Evolutionary conservation across 2,113 vertebrate genomes (phyloP).

Genomic region (Pogonocichla stellata): DNA sequence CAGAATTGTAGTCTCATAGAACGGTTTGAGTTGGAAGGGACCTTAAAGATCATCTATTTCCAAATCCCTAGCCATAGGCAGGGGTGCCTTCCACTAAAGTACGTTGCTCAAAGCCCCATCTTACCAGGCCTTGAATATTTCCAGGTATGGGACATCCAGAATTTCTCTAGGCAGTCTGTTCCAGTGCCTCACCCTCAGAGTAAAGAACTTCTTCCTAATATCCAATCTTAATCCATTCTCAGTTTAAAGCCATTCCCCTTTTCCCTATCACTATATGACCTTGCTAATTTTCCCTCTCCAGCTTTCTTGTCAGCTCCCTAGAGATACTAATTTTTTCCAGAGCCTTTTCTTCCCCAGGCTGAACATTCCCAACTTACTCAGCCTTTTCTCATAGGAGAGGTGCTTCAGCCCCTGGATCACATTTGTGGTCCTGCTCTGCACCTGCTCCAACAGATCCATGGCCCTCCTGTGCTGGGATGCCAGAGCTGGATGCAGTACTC

Average conservation of each 20-base stretch:
- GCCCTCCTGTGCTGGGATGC: neutral
- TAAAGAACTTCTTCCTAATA: neutral
- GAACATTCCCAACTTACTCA: neutral
- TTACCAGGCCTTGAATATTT: neutral
- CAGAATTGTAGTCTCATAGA: neutral
- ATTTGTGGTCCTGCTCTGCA: neutral
- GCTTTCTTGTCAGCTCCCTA: neutral
- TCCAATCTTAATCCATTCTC: neutral
- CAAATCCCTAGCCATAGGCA: neutral
- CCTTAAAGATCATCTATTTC: neutral
- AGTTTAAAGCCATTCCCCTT: neutral
- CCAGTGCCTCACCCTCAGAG: neutral
- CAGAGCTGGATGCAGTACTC: neutral
- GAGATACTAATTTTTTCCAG: neutral
- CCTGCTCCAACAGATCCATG: neutral
- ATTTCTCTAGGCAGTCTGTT: neutral
- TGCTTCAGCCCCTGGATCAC: neutral
- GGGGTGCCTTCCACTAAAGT: neutral
- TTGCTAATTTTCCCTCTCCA: neutral
- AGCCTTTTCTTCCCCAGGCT: neutral
- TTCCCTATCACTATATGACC: neutral
- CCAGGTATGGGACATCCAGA: accelerated
- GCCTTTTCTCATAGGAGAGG: neutral
- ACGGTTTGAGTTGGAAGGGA: neutral
- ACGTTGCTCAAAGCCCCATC: neutral